Base-by-base conservation (phyloP, 2,113 vertebrate genomes). In the Pluvianellus socialis region DNA sequence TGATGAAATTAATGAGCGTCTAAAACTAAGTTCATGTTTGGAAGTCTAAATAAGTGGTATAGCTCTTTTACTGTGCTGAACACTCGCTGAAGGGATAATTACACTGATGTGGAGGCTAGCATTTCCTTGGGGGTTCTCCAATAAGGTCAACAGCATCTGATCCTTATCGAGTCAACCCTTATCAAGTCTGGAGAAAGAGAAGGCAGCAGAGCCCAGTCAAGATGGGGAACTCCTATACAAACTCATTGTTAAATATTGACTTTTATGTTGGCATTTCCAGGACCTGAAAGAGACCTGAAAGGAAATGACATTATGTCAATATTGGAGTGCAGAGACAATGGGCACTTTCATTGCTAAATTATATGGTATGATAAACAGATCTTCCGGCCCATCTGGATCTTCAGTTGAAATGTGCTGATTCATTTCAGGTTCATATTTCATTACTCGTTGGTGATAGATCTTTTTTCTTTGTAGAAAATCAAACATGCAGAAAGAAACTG, bases 331-430 rank as follows among this genome's bases (percentile, higher is more conserved):
- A 75, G 68, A 86, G 30, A 94, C 94, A 96, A 96, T 67, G 52
- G 44, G 40, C 17, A 79, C 79, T 92, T 94, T 95, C 77, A 93
- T 68, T 79, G 40, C 65, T 63, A 42, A 6, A 38, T 38, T 38
- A 38, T 38, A 38, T 38, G 38, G 22, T 83, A 62, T 2, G 6
- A 94, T 94, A 89, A 92, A 95, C 76, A 42, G 76, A 45, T 65
- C 89, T 96, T 94, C 90, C 14, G 7, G 83, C 44, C 82, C 76
- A 81, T 73, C 79, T 92, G 72, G 79, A 65, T 89, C 82, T 91
- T 84, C 83, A 75, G 23, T 35, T 67, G 79, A 91, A 91, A 89
- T 6, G 7, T 65, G 72, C 35, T 86, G 35, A 75, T 86, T 86
- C 52, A 35, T 86, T 92, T 80, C 44, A 74, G 32, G 44, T 86